Conservation (phyloP, 2,888 invertebrate species). For the Choreutis nemorana region DNA sequence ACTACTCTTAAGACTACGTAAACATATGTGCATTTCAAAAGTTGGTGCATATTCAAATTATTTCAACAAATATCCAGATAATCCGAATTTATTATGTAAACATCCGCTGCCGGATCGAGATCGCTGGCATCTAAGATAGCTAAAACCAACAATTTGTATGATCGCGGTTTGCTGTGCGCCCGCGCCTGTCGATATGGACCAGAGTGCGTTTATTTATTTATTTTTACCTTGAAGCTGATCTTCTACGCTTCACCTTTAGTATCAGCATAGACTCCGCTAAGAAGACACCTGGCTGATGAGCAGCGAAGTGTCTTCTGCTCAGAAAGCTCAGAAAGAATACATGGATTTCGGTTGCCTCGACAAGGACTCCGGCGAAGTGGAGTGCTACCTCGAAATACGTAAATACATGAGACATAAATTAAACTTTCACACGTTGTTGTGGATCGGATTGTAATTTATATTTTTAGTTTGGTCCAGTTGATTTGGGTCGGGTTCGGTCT, state of each 20-base stretch:
- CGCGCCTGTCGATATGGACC: slow-evolving; percentile 46
- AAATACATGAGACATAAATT: slow-evolving; percentile 53
- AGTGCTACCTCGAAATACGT: slow-evolving; percentile 76
- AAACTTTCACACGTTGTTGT: slow-evolving; percentile 40
- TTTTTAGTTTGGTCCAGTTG: slow-evolving; percentile 60
- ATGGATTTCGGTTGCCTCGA: slow-evolving; percentile 73
- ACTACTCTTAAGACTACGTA: too few species aligned
- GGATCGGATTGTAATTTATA: slow-evolving; percentile 60
- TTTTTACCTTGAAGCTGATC: slow-evolving; percentile 43
- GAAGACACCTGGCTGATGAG: slow-evolving; percentile 44
- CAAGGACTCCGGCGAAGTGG: slow-evolving; percentile 73
- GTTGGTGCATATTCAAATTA: too few species aligned
- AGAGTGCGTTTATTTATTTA: slow-evolving; percentile 61
- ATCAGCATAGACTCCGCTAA: slow-evolving; percentile 45
- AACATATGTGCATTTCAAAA: too few species aligned
- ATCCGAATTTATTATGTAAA: slow-evolving; percentile 41
- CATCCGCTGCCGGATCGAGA: slow-evolving; percentile 37
- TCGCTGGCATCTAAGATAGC: slow-evolving; percentile 30
- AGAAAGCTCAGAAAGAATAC: too few species aligned
- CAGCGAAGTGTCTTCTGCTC: slow-evolving; percentile 23
- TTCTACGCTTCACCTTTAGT: slow-evolving; percentile 44
- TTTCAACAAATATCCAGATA: too few species aligned
- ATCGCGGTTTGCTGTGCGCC: slow-evolving; percentile 36
- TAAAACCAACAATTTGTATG: slow-evolving; percentile 44
- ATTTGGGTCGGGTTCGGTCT: slow-evolving; percentile 59